Base-by-base conservation (phyloP, 2,797 vertebrate genomes). In the Gobio occitaniae region DNA sequence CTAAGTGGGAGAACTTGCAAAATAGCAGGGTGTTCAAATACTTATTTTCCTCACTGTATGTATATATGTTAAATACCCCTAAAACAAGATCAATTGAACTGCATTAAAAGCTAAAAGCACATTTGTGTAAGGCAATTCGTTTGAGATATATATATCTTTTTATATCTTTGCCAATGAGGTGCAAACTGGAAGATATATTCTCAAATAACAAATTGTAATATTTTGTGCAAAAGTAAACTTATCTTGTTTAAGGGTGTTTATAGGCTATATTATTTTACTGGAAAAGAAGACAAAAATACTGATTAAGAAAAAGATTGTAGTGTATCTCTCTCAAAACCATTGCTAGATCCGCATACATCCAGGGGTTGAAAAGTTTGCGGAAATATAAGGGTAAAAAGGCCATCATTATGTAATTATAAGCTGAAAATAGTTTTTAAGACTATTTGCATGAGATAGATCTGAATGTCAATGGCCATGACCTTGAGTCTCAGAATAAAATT, bases 401-500 rank as follows among this genome's bases (percentile, higher is more conserved):
- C 19, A 41, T 76, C 0, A 41, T 59, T 59, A 41, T 16, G 54
- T 61, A n/a, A 50, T 66, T 66, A 79, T 21, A 65, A 32, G 61
- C 17, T 66, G n/a, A 66, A 79, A 47, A 66, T 36, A 79, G 56
- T 66, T 79, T 77, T 21, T 44, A 61, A 44, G 56, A 61, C 54
- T 41, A 19, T 70, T 70, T 70, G 15, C 36, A 54, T 70, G 50
- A 56, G 50, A 69, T 61, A 68, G 63, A 36, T 82, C 38, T 76
- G 52, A n/a, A 71, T 50, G 74, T 25, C 25, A 65, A 11, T 47
- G 19, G n/a, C n/a, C 21, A 65, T 78, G 54, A 71, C 66, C 61
- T 83, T 83, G 66, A 72, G 63, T 29, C 65, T 69, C 15, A n/a
- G 19, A 77, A 66, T 66, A 48, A 78, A 59, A 86, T 86, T 32